phyloP scores from a whole-genome alignment of 2,797 vertebrate genomes.

The Sebastes reedi region DNA sequence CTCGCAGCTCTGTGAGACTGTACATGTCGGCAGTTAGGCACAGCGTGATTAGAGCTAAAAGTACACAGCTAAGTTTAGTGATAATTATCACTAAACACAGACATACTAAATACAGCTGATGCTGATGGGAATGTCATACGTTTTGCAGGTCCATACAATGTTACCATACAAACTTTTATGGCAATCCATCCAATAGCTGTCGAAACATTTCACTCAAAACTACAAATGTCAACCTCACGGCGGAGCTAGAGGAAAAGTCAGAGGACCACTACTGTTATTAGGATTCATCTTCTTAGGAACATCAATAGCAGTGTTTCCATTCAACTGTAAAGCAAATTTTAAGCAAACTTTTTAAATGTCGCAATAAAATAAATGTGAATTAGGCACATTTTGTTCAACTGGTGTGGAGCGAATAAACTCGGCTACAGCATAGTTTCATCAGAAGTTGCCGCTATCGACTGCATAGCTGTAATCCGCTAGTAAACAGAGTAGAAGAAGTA shows the following conservation, averaged over 20 bases:
- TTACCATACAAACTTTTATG: too few species aligned
- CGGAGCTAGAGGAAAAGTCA: neutral
- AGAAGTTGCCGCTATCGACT: too few species aligned
- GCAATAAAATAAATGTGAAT: too few species aligned
- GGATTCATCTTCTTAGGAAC: neutral
- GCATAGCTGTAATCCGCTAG: too few species aligned
- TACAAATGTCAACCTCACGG: neutral
- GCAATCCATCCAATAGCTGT: neutral
- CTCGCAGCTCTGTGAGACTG: neutral
- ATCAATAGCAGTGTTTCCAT: too few species aligned
- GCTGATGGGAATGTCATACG: neutral
- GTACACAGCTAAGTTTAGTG: neutral
- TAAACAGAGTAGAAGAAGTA: too few species aligned
- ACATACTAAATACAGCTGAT: neutral
- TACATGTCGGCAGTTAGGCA: neutral
- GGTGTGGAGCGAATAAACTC: too few species aligned
- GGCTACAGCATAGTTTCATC: too few species aligned
- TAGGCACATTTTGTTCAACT: too few species aligned
- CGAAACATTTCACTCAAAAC: neutral
- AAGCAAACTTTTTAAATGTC: too few species aligned
- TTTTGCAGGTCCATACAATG: too few species aligned
- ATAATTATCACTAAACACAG: neutral
- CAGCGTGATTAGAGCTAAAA: neutral
- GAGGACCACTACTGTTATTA: neutral
- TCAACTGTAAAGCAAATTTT: too few species aligned